Base-by-base conservation (phyloP, 1,140 invertebrate species). In the Zelostemma sp. region DNA sequence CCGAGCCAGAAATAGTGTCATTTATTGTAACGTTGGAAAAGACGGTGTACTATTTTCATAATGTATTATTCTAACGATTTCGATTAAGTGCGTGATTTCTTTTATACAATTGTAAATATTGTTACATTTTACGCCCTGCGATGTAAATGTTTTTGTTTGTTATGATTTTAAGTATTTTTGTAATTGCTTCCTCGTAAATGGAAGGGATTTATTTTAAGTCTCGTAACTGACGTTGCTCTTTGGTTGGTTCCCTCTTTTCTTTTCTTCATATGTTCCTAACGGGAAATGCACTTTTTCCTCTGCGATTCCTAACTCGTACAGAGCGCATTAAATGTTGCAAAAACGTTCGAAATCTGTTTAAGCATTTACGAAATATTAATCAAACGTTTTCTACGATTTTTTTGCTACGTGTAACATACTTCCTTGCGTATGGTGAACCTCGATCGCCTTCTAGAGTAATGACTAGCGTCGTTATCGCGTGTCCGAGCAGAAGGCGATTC, bases 401-500 rank as follows among this genome's bases (percentile, higher is more conserved):
- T 19, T 17, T 19, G 17, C 9, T 12, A 17, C 43, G 1, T 19
- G 43, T 19, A 19, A 18, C 2, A 46, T 46, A 46, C 2, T 18
- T 46, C 9, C 9, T 46, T 21, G 43, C 17, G 31, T 5, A 72
- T 68, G 70, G 70, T 68, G 65, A 66, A 66, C 65, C 70, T 73
- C 62, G 70, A 73, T 73, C 70, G 65, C 47, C 58, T 57, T 73
- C 70, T 68, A 35, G 16, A 43, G 47, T 43, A 46, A 19, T 17
- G 12, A 16, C 11, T 6, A 1, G 40, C 17, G 17, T 46, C 17
- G 17, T 19, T 11, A 15, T 46, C 17, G 17, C 28, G 15, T 49
- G 11, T 17, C 35, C 4, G 31, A 50, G 18, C 38, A 73, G 70
- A 58, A 57, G 61, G 58, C 70, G 70, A 73, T 73, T 73, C 70